Base-by-base conservation (phyloP, 2,888 invertebrate species). In the Drosophila austrosaltans region DNA sequence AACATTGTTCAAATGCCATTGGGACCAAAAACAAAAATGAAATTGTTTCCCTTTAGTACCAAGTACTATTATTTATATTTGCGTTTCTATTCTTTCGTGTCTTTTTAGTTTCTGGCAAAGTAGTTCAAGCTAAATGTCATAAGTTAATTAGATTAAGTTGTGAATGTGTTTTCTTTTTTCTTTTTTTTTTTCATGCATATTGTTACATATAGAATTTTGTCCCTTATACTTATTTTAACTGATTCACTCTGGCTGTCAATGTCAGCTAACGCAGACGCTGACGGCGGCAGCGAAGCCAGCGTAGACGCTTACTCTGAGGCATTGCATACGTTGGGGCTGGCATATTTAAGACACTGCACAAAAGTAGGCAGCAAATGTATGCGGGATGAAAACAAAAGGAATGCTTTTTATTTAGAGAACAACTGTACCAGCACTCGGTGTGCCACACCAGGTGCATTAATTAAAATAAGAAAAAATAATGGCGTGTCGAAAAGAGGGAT, bases 101-200 rank as follows among this genome's bases (percentile, higher is more conserved):
- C 36, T 36, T 36, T 36, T 36, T 36, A 8, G 36, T 83, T 83
- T 83, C 62, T 87, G 82, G 84, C 79, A 79, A 87, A 85, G 89
- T 87, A 86, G 84, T 75, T 81, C 89, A 89, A 75, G 79, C 87
- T 62, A 76, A 83, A 69, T 87, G 85, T 78, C 87, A 87, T 82
- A 86, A 86, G 85, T 86, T 86, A 86, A 86, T 86, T 84, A 86
- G 85, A 86, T 86, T 86, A 86, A 68, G 80, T 75, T 63, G 58
- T 66, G 75, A 73, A 75, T 82, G 65, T 7, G 30, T 5, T 30
- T 30, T 30, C 5, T 30, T 30, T 54, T 39, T 16, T 36, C 22
- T 40, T 6, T 0, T 32, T 32, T 22, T 6, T 3, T 32, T 32
- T 36, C 12, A 39, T 40, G 53, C 65, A 67, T 30, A 30, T 70